Percentiles rank a stretch among this genome's conserved stretches.
Conservation (phyloP, 2,888 invertebrate species). For the Dolomedes plantarius region DNA sequence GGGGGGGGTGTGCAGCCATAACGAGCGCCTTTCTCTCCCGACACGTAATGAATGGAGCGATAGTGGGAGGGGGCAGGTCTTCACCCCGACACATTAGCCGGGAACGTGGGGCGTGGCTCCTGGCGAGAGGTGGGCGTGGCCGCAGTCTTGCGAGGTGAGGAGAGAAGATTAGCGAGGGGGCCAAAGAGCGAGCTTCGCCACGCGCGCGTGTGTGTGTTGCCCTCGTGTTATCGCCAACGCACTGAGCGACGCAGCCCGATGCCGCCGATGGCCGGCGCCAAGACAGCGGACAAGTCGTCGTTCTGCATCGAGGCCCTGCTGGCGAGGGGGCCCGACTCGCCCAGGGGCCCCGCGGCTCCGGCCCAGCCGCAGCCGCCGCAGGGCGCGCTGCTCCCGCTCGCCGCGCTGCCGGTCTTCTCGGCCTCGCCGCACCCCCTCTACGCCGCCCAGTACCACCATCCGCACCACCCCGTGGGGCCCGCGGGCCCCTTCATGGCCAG, state of each 20-base stretch:
- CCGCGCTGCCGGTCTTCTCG: slow-evolving; percentile 62
- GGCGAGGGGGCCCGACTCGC: slow-evolving; percentile 60
- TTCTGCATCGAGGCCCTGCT: slow-evolving; percentile 73
- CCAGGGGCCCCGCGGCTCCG: slow-evolving; percentile 15
- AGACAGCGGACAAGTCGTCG: slow-evolving; percentile 58
- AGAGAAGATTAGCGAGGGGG: background rate
- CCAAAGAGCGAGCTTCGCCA: background rate
- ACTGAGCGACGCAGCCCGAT: slow-evolving; percentile 35
- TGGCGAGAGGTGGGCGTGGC: background rate
- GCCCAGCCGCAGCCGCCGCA: slow-evolving; percentile 16
- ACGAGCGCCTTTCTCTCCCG: background rate
- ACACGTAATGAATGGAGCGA: background rate
- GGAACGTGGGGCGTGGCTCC: background rate
- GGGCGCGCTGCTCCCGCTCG: slow-evolving; percentile 31
- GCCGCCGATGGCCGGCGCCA: slow-evolving; percentile 71
- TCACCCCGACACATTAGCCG: background rate
- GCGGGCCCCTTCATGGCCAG: slow-evolving; percentile 49
- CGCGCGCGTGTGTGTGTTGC: background rate
- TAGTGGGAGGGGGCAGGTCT: background rate
- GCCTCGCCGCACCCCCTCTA: slow-evolving; percentile 57
- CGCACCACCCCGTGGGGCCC: slow-evolving; percentile 27
- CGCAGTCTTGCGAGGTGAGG: background rate
- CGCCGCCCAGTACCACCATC: slow-evolving; percentile 51
- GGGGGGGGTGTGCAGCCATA: background rate
- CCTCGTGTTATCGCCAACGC: background rate